Percentiles rank a stretch among this genome's conserved stretches.
These are phyloP conservation scores for Heliornis fulica DNA, from an alignment of 2,113 vertebrate genomes.

Conservation along the genomic window DNA sequence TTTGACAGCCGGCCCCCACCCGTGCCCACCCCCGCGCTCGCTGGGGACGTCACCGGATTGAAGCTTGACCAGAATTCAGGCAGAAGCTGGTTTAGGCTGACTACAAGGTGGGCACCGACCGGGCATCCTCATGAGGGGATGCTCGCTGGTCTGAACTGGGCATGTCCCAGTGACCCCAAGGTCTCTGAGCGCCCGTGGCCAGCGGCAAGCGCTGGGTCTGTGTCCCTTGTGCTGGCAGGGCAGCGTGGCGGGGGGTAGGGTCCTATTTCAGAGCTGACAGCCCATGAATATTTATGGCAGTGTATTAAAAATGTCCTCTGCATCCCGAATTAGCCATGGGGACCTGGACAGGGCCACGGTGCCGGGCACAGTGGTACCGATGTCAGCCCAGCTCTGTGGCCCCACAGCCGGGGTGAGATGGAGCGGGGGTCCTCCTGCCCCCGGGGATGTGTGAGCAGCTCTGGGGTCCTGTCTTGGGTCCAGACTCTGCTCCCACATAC, in stretches of 20 bases:
- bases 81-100: background rate
- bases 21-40: rapidly evolving
- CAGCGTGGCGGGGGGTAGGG: background rate
- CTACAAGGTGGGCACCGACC: background rate
- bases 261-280: slow-evolving; percentile 55
- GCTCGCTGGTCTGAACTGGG: background rate
- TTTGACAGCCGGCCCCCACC: background rate
- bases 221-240: background rate
- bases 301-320: slow-evolving; percentile 35
- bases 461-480: background rate
- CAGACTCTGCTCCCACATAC: rapidly evolving
- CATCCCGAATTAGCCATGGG: slow-evolving; percentile 32
- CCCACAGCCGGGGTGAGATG: background rate
- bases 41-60: background rate
- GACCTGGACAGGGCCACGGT: background rate
- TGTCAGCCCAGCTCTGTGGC: background rate
- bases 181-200: background rate
- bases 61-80: background rate
- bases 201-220: background rate
- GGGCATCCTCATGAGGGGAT: rapidly evolving
- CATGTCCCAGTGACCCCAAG: background rate
- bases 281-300: slow-evolving; percentile 57
- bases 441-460: background rate
- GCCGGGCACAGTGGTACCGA: background rate
- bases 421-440: background rate